phyloP scores from a whole-genome alignment of 2,797 vertebrate species.

The Myoxocephalus aenaeus region DNA sequence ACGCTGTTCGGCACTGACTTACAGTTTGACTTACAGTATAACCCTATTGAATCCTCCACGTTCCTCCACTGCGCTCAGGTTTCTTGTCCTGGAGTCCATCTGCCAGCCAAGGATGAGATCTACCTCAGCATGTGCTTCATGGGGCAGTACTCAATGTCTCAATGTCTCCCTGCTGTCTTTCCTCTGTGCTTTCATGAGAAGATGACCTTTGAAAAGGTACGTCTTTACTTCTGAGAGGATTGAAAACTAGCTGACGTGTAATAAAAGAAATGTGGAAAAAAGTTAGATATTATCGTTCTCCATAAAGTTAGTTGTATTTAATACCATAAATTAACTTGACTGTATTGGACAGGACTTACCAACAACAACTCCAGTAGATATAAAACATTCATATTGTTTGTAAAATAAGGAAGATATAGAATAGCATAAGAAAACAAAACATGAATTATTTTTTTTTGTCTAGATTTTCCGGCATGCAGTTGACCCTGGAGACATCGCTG shows the following conservation, averaged over 20 bases:
- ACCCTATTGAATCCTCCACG: accelerated
- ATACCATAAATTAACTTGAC: not conserved
- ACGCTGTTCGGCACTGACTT: no score
- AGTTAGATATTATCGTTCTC: not conserved
- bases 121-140: slow-evolving; percentile 84
- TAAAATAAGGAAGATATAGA: not conserved
- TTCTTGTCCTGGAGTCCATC: slow-evolving; percentile 85
- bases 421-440: no score
- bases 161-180: slow-evolving; percentile 81
- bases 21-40: not conserved
- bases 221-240: not conserved
- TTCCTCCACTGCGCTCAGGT: slow-evolving; percentile 70
- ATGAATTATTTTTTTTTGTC: slow-evolving; percentile 28
- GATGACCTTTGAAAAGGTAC: slow-evolving; percentile 88
- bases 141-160: slow-evolving; percentile 79
- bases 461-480: slow-evolving; percentile 84
- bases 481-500: slow-evolving; percentile 84
- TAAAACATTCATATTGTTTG: not conserved
- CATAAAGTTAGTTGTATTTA: not conserved
- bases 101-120: slow-evolving; percentile 82
- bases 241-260: not conserved
- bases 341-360: no score
- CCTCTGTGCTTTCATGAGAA: slow-evolving; percentile 83
- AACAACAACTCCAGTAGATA: not conserved
- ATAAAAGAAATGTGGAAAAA: not conserved